phyloP scores from a whole-genome alignment of 2,888 invertebrate genomes.

The Sthenelais limicola region DNA sequence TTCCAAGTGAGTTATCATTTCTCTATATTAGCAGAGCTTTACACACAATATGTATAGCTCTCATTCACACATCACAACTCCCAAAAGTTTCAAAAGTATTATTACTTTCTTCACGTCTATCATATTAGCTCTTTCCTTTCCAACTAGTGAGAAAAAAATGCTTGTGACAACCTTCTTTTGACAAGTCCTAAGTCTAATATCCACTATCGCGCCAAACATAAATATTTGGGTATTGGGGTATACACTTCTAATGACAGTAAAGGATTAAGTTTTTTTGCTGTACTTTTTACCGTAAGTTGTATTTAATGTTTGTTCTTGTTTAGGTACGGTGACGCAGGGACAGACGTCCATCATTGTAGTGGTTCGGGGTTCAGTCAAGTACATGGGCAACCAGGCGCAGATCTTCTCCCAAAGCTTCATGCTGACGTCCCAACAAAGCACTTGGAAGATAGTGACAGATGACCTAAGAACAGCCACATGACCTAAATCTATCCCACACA shows the following conservation, averaged over 20 bases:
- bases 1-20: constrained; percentile 75
- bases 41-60: too few relatives aligned
- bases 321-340: constrained; percentile 82
- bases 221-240: too few relatives aligned
- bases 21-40: neutral
- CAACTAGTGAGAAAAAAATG: too few relatives aligned
- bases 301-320: constrained; percentile 55
- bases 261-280: neutral
- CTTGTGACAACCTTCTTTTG: too few relatives aligned
- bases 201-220: too few relatives aligned
- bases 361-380: constrained; percentile 86
- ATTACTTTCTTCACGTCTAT: too few relatives aligned
- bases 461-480: constrained; percentile 84
- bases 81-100: too few relatives aligned
- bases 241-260: too few relatives aligned
- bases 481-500: too few relatives aligned
- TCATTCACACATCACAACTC: too few relatives aligned
- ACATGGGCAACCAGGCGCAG: constrained; percentile 75
- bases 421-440: constrained; percentile 88
- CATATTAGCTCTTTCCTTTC: too few relatives aligned
- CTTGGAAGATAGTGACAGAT: constrained; percentile 95
- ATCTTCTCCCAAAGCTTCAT: constrained; percentile 80
- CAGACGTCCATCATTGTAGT: constrained; percentile 88
- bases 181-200: too few relatives aligned
- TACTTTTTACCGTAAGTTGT: neutral